Evolutionary conservation across 2,113 vertebrate species (phyloP), one percentile per base, ranked within the genome.

Genomic region (Erythrolamprus reginae): DNA sequence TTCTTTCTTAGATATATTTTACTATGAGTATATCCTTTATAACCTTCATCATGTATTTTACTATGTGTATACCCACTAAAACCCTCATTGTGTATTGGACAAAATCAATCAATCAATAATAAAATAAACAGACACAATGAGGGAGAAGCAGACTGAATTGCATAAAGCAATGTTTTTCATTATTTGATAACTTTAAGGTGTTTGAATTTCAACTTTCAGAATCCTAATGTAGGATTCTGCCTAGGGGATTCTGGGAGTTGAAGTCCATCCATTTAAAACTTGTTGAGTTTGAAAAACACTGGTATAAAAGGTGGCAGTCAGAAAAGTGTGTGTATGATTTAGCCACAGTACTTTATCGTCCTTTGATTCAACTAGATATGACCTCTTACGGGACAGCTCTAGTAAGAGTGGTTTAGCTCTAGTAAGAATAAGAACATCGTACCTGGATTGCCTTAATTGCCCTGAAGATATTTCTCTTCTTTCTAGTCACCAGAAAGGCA

Each of bases 401-500:
- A n/a, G n/a, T n/a, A n/a, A n/a, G n/a, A n/a, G 50, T 88, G 86
- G 53, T 53, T 91, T 55, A 61, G 77, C 70, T 88, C 90, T 91
- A 86, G 83, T 91, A 65, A 88, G 86, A 84, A 58, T 91, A 88
- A 88, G 82, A 88, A 84, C 83, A 91, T 13, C 21, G 52, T 88
- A 88, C 86, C 77, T 84, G 53, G 53, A 55, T 86, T 84, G 77
- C 86, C 86, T 88, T 82, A 84, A 61, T 84, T 93, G 61, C 65
- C 86, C 12, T 70, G 38, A 38, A 70, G 82, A 88, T 17, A 7
- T 86, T 87, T 89, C 10, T 12, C 1, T 90, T 89, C 88, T 47
- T 70, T 88, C 89, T 82, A 38, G 88, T 92, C 56, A 87, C 91
- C 70, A 83, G 89, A 84, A 65, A 90, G 89, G 86, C 77, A 53